These are phyloP conservation scores for Ciconia stormi DNA, from an alignment of 2,113 vertebrate species.

Conservation along the genomic window DNA sequence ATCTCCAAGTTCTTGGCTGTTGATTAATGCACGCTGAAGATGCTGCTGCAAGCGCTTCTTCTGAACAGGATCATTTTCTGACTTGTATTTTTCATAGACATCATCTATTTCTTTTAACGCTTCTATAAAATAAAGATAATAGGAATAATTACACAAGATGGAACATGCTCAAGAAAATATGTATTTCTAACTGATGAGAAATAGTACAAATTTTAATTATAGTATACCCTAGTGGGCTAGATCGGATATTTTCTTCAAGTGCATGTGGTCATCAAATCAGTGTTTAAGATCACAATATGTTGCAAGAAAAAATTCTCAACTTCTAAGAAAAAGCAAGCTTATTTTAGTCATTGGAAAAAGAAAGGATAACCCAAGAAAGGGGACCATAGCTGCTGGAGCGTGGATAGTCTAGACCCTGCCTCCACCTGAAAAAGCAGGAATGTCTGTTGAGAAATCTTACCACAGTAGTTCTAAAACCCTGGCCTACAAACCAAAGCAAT, in stretches of 20 bases:
- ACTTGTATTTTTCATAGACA: slow-evolving; percentile 92
- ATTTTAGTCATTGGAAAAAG: not conserved
- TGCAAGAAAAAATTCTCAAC: not conserved
- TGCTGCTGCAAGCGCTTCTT: slow-evolving; percentile 92
- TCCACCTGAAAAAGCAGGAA: not conserved
- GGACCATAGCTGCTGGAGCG: not conserved
- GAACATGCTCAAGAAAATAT: not conserved
- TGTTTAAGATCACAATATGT: not conserved
- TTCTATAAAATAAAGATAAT: slow-evolving; percentile 77
- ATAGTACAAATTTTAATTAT: not conserved
- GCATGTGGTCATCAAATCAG: not conserved
- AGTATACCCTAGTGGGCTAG: not conserved
- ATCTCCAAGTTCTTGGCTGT: slow-evolving; percentile 95
- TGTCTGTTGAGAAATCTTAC: not conserved
- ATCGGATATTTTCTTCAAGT: not conserved
- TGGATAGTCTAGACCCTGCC: not conserved
- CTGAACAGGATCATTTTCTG: slow-evolving; percentile 87
- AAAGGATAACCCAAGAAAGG: not conserved
- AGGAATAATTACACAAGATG: not conserved
- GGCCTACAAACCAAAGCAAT: not conserved
- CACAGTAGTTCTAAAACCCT: not conserved
- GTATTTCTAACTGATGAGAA: not conserved
- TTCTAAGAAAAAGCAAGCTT: not conserved
- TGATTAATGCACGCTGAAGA: slow-evolving; percentile 92
- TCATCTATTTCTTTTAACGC: slow-evolving; percentile 96